Base-by-base conservation (phyloP, 2,888 invertebrate species). In the Cheilosia grossa region DNA sequence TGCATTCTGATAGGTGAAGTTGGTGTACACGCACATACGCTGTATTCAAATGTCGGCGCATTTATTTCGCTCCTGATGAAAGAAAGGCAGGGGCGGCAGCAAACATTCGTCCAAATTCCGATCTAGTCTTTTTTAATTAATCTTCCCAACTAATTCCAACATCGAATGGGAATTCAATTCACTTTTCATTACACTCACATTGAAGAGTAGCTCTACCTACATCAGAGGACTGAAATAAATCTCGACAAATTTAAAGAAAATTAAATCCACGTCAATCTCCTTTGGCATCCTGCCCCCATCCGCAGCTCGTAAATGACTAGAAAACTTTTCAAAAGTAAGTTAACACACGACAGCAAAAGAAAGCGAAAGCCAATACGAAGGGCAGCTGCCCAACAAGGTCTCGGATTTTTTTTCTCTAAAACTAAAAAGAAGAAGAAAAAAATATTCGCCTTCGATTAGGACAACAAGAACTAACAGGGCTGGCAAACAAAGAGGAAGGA, bases 201-300 rank as follows among this genome's bases (percentile, higher is more conserved):
- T 44, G 53, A 15, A 64, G 15, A 17, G 44, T 27, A 40, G 4
- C 5, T 21, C 17, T 19, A 4, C 13, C 13, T 13, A 49, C 13
- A 4, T 13, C n/a, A n/a, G 19, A 24, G 56, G 2, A 4, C 15
- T 17, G 9, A 44, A 53, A 15, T 4, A 44, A 37, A 51, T 24
- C 30, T 15, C 19, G 21, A 19, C 37, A 59, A 69, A 70, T 51
- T 70, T 58, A 53, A 74, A 70, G 42, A 67, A 81, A 81, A 81
- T 85, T 85, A 70, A 85, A 85, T 81, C 81, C 81, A 77, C 85
- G 75, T 77, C 77, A 75, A 73, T 80, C 80, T 83, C 66, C 64
- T 49, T 49, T 17, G 21, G 19, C 19, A 21, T 27, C 10, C 51
- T 30, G 13, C 51, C 33, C 49, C 21, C 27, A 27, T 37, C 64